Evolutionary conservation across 2,797 vertebrate genomes (phyloP), one percentile per base, ranked within the genome.

Genomic region (Leptatherina wallacei): DNA sequence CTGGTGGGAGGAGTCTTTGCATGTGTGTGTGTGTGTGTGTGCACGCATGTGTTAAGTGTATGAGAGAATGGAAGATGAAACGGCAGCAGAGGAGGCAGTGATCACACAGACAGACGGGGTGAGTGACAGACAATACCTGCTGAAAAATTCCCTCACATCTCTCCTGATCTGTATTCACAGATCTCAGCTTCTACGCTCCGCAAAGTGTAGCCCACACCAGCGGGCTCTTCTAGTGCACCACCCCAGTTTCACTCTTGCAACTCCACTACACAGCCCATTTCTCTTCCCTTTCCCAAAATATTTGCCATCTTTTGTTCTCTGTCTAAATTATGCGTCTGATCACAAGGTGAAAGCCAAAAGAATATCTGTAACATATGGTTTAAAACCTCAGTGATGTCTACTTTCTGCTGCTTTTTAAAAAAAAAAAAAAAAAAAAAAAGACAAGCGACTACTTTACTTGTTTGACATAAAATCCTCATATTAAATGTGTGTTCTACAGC

Each of bases 131-230:
- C 94, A 95, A 94, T 93, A 91, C 89, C 91, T 94, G 91, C 91
- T 94, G 91, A 86, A 90, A 92, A 95, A 95, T 96, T 95, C 95
- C 89, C 91, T 95, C 94, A 95, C 91, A 92, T 96, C 91, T 95
- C 85, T 79, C 85, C 94, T 95, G 88, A 90, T 95, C 95, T 94
- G 89, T 94, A 92, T 95, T 95, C 93, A 94, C 91, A 92, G 92
- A 90, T 92, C 85, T 92, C 86, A 90, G 92, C 92, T 93, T 90
- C 89, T 92, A 83, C 90, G 84, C 87, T 77, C 83, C 70, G 86
- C 91, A 91, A 93, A 93, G 90, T 82, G 86, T 87, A 89, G 91
- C 87, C 88, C 80, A 82, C 90, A 91, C 91, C 89, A 86, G 72
- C 80, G 82, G 85, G 85, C 87, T 89, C 83, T 90, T 93, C 90